These are phyloP conservation scores for Bicyclus anynana DNA, from an alignment of 1,140 invertebrate species.

Conservation along the genomic window DNA sequence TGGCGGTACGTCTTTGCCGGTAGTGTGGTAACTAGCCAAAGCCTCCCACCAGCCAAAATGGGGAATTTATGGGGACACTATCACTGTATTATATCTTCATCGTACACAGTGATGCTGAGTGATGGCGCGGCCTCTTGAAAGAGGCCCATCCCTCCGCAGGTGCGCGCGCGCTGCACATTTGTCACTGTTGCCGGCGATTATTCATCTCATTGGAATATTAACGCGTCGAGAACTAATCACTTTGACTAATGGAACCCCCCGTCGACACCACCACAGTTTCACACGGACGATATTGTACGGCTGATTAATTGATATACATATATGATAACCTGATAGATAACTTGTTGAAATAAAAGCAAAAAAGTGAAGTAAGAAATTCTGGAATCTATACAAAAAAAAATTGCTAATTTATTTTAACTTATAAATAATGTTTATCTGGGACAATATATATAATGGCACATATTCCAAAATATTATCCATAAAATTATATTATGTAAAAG, in stretches of 20 bases:
- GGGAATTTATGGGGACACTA: conserved; percentile 32
- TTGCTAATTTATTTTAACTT: too few relatives aligned
- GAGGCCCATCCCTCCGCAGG: conserved; percentile 42
- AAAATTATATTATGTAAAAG: too few relatives aligned
- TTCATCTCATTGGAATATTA: conserved; percentile 77
- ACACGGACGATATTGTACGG: conserved; percentile 28
- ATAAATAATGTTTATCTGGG: too few relatives aligned
- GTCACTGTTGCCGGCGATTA: conserved; percentile 71
- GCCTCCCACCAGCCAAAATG: too few relatives aligned
- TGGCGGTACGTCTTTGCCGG: too few relatives aligned
- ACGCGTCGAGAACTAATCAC: conserved; percentile 71
- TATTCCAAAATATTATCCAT: too few relatives aligned
- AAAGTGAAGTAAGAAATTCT: background rate
- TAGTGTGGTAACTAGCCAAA: too few relatives aligned
- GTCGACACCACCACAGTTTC: conserved; percentile 70
- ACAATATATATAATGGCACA: too few relatives aligned
- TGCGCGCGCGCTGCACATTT: conserved; percentile 68
- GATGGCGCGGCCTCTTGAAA: conserved; percentile 64
- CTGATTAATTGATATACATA: conserved; percentile 1
- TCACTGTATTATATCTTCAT: conserved; percentile 69
- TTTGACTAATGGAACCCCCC: conserved; percentile 72
- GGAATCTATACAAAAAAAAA: too few relatives aligned
- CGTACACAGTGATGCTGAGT: conserved; percentile 53
- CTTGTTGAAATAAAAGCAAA: background rate
- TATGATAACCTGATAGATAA: background rate